A percentile compares a stretch with the other conserved stretches of the same genome.
Evolutionary conservation across 1,140 invertebrate species (phyloP).

Genomic region (Dinoponera quadriceps): DNA sequence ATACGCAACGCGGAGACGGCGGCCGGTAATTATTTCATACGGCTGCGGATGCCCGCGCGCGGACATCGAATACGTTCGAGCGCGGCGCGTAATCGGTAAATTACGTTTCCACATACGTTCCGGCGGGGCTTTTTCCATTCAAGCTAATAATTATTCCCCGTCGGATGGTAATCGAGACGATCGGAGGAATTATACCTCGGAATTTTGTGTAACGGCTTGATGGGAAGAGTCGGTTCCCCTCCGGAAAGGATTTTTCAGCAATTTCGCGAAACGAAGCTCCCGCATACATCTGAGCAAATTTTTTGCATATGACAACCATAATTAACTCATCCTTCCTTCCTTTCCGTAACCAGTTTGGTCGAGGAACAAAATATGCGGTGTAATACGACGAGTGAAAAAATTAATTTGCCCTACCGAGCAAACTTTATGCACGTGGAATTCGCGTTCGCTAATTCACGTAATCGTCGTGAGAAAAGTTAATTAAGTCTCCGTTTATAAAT

Average conservation of each 20-base stretch:
- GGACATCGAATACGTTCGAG: background rate
- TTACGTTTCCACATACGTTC: background rate
- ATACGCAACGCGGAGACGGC: background rate
- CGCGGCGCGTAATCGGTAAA: conserved; percentile 4
- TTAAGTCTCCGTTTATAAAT: background rate
- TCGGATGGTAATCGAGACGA: background rate
- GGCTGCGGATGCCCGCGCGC: conserved; percentile 3
- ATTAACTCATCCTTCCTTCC: background rate
- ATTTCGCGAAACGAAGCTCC: background rate
- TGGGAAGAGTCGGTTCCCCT: too few relatives aligned
- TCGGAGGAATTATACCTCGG: background rate
- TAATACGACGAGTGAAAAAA: background rate
- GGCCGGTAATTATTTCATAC: conserved; percentile 36
- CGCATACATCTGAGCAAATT: background rate
- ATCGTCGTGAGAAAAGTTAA: background rate
- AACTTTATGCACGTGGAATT: background rate
- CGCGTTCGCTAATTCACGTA: background rate
- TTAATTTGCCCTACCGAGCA: background rate
- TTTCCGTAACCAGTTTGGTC: background rate
- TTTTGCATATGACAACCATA: background rate
- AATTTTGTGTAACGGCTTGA: too few relatives aligned
- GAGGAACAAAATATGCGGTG: background rate
- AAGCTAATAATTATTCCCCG: conserved; percentile 2
- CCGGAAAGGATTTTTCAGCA: background rate
- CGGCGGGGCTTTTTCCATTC: background rate